These are phyloP conservation scores for Huso huso DNA, from an alignment of 2,797 vertebrate species.

Conservation along the genomic window DNA sequence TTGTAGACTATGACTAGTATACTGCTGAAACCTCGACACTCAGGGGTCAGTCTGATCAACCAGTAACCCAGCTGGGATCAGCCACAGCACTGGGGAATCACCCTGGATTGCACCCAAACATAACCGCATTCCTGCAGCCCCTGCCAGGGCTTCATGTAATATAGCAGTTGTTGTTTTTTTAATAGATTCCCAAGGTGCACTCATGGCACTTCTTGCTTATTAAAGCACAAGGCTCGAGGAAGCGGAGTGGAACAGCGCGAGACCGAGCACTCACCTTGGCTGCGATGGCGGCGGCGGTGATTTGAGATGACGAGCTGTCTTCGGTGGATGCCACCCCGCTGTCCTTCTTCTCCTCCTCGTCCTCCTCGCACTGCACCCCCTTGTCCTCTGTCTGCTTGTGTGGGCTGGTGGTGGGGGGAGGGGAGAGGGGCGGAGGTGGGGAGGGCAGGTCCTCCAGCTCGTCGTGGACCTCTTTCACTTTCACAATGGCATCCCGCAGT, in stretches of 20 bases:
- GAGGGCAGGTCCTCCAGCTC: slow-evolving; percentile 96
- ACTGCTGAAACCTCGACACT: no score
- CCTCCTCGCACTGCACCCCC: slow-evolving; percentile 95
- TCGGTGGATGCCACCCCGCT: slow-evolving; percentile 96
- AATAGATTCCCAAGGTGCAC: no score
- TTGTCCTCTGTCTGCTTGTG: slow-evolving; percentile 94
- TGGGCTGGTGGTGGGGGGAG: slow-evolving; percentile 84
- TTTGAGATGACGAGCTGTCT: slow-evolving; percentile 95
- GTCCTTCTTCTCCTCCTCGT: slow-evolving; percentile 98
- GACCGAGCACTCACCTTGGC: slow-evolving; percentile 73
- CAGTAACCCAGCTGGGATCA: no score
- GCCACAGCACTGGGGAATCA: no score
- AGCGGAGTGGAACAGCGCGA: background rate
- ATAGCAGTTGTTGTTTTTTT: no score
- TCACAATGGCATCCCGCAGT: slow-evolving; percentile 94
- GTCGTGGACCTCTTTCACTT: slow-evolving; percentile 92
- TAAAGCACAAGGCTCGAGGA: background rate
- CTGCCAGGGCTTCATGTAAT: no score
- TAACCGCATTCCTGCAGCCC: no score
- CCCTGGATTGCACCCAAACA: no score
- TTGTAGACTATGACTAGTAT: no score
- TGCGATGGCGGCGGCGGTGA: slow-evolving; percentile 93
- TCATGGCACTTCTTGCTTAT: no score
- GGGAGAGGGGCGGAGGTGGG: slow-evolving; percentile 93
- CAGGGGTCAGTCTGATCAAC: no score